These are phyloP conservation scores for Smithornis capensis DNA, from an alignment of 2,113 vertebrate species.

Conservation along the genomic window DNA sequence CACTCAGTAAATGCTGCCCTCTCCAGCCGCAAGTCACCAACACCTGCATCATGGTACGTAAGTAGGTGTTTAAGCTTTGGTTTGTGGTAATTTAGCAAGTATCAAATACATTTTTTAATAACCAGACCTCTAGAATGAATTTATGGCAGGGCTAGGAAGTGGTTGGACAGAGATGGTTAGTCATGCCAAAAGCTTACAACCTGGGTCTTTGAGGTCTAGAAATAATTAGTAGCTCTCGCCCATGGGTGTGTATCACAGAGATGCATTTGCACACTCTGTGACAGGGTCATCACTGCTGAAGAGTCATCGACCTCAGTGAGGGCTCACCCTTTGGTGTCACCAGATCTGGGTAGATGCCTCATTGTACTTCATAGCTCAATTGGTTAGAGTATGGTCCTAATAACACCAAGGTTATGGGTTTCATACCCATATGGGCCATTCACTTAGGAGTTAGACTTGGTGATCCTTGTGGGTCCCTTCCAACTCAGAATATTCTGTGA, in stretches of 20 bases:
- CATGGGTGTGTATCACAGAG: not conserved
- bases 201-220: not conserved
- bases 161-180: not conserved
- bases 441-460: not conserved
- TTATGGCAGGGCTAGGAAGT: not conserved
- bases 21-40: not conserved
- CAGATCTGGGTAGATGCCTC: not conserved
- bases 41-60: rapidly evolving
- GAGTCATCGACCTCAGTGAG: not conserved
- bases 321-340: not conserved
- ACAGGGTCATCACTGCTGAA: not conserved
- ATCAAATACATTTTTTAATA: not conserved
- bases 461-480: not conserved
- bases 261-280: not conserved
- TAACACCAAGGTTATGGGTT: not conserved
- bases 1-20: not conserved
- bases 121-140: not conserved
- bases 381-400: not conserved
- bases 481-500: not conserved
- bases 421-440: not conserved
- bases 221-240: not conserved
- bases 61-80: not conserved
- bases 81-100: not conserved
- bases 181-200: not conserved
- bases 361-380: not conserved